Base-by-base conservation (phyloP, 1,140 invertebrate species). In the Eubasilissa regina region DNA sequence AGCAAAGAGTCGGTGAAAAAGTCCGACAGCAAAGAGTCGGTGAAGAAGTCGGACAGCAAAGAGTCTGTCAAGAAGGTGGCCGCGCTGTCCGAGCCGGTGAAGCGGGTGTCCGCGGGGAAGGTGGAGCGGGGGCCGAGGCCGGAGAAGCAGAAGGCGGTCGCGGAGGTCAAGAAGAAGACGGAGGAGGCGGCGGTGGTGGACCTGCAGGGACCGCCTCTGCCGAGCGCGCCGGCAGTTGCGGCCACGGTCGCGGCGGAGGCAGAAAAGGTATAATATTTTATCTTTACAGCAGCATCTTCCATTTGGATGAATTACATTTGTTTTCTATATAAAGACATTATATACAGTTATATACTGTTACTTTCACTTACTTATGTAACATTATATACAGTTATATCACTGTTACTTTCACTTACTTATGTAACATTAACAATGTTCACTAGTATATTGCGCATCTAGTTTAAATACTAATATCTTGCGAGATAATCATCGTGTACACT, bases 121-220 rank as follows among this genome's bases (percentile, higher is more conserved):
- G 60, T 64, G n/a, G 45, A 62, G 58, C 58, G 19, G 1, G 58
- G 1, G 58, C 58, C 11, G 58, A 62, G 25, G 58, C 25, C 25
- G 21, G 25, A 58, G 17, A 58, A 21, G 60, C 13, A 19, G 3
- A 19, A 43, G 60, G 6, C 19, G 25, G 35, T 12, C 0, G 25
- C 51, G 4, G 68, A 78, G 66, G 43, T 19, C 15, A 25, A 9
- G 17, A 47, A 53, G 15, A 45, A 45, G 62, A 66, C 35, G n/a
- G n/a, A 45, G n/a, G 68, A 51, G 21, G 68, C 48, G n/a, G 48
- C 25, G 15, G 68, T 73, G 10, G 44, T 79, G 12, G 78, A 80
- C 25, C 68, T 78, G 12, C 77, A 78, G 53, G 77, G 77, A 0
- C 77, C 77, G 3, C 77, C 77, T 47, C 58, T 75, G 43, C 75